phyloP scores from a whole-genome alignment of 23 tunicate genomes.

The Botrylloides violaceus region DNA sequence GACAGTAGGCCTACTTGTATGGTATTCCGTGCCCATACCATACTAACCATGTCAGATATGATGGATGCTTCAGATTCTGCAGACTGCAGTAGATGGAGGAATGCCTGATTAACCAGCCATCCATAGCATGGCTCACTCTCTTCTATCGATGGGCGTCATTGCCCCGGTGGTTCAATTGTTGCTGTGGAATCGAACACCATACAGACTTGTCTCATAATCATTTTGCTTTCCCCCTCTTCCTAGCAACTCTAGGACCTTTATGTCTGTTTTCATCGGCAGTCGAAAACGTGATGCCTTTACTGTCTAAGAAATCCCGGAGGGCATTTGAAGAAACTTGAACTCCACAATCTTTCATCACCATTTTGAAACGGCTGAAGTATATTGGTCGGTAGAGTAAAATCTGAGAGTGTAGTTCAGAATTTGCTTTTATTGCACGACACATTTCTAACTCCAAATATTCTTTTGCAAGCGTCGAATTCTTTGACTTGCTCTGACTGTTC shows the following conservation, averaged over 20 bases:
- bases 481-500: not conserved
- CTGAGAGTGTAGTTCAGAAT: not conserved
- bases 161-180: too few relatives aligned
- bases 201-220: too few relatives aligned
- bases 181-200: too few relatives aligned
- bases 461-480: not conserved
- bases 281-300: conserved; percentile 16
- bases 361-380: conserved; percentile 22
- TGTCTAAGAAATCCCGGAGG: conserved; percentile 8
- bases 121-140: too few relatives aligned
- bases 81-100: too few relatives aligned
- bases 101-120: too few relatives aligned
- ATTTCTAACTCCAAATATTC: not conserved
- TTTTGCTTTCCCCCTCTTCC: too few relatives aligned
- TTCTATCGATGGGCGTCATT: too few relatives aligned
- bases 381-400: conserved; percentile 5
- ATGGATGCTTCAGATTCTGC: too few relatives aligned
- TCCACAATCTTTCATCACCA: not conserved
- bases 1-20: too few relatives aligned
- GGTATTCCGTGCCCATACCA: too few relatives aligned
- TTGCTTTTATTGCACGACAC: not conserved
- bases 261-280: conserved; percentile 21
- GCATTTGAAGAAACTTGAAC: not conserved
- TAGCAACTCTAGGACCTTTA: not conserved
- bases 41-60: too few relatives aligned